Evolutionary conservation across 2,888 invertebrate species (phyloP), one percentile per base, ranked within the genome.

Genomic region (Pterostichus niger): DNA sequence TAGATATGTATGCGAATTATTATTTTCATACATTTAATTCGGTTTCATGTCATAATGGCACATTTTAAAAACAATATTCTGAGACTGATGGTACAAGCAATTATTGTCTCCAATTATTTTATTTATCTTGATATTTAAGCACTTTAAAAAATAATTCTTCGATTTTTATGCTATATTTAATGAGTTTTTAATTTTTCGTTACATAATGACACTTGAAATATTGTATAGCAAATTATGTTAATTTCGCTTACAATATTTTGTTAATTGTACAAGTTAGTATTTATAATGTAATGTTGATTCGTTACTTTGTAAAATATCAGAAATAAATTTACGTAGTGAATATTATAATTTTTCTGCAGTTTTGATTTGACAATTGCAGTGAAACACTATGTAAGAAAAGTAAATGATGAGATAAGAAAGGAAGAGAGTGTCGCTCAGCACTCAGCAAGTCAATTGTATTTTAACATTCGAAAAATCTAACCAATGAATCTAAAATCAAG

Each of bases 241-340:
- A 49, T 31, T 73, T 44, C 46, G 80, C 31, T 68, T 73, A 81
- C 44, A 15, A 54, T 81, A 75, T 61, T 79, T 68, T 79, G 82
- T 75, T 82, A 81, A 75, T 75, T 59, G 75, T 82, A 82, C 82
- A 82, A 82, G 75, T 82, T 82, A 82, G 44, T 82, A 82, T 54
- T 68, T 54, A 56, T 52, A 49, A 15, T 82, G 59, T 75, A 82
- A 82, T 82, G 82, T 82, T 82, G 52, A 81, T 56, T 56, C 31
- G 68, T 52, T 80, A 80, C 80, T 80, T 68, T 68, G 46, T 80
- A 80, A 80, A 52, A 68, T 80, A 79, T 44, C 13, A 59, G 35
- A 71, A 82, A 82, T 64, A 82, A 73, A 61, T 61, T 59, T 82
- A 77, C 33, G 35, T 82, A 82, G 82, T 44, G 56, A 46, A 24